Evolutionary conservation across 1,140 invertebrate genomes (phyloP).

Genomic region (Lepidurus arcticus): DNA sequence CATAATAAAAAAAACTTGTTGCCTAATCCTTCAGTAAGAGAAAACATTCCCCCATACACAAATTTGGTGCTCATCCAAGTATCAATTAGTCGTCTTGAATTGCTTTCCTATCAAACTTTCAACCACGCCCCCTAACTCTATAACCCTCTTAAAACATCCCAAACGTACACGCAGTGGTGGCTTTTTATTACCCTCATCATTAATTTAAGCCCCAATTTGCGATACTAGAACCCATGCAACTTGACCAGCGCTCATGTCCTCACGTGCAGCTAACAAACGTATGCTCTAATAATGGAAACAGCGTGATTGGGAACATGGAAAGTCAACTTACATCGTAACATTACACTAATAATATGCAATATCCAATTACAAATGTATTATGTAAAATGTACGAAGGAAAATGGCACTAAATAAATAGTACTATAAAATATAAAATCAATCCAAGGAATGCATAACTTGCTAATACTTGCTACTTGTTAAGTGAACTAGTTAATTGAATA

Average conservation of each 20-base stretch:
- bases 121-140: neutral
- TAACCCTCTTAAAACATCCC: neutral
- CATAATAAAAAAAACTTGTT: too few relatives aligned
- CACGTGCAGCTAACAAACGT: neutral
- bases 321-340: too few relatives aligned
- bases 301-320: neutral
- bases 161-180: neutral
- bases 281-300: neutral
- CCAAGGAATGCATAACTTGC: too few relatives aligned
- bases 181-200: neutral
- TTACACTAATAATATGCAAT: too few relatives aligned
- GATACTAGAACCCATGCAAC: neutral
- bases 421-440: too few relatives aligned
- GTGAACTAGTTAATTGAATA: too few relatives aligned
- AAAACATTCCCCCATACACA: neutral
- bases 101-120: neutral
- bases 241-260: neutral
- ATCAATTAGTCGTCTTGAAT: neutral
- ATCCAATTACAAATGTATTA: too few relatives aligned
- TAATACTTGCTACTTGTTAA: too few relatives aligned
- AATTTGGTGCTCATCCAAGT: conserved; percentile 3
- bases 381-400: too few relatives aligned
- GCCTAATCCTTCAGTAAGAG: too few relatives aligned
- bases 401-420: too few relatives aligned
- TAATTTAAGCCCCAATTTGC: neutral